Evolutionary conservation across 2,113 vertebrate genomes (phyloP).

Genomic region (Forbesichthys papilliferus): DNA sequence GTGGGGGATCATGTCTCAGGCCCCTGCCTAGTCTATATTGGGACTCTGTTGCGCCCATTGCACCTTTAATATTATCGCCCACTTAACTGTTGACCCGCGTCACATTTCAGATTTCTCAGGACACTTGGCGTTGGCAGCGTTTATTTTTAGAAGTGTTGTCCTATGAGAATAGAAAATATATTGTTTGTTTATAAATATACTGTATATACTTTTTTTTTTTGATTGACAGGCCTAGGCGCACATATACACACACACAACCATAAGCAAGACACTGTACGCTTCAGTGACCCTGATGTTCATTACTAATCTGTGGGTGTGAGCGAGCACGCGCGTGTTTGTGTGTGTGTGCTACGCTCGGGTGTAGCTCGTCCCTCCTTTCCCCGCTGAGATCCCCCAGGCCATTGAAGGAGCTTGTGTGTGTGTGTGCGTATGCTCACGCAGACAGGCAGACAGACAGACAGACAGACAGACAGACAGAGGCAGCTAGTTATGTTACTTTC

Average conservation of each 20-base stretch:
- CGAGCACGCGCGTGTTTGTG: background rate
- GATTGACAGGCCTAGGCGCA: conserved; percentile 1
- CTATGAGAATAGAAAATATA: background rate
- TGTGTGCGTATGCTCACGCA: background rate
- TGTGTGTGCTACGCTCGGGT: no score
- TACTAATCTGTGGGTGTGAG: conserved; percentile 3
- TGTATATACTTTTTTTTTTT: background rate
- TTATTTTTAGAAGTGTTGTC: conserved; percentile 41
- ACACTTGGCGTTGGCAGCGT: conserved; percentile 35
- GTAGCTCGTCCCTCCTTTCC: no score
- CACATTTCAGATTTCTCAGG: conserved; percentile 29
- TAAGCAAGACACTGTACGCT: conserved; percentile 17
- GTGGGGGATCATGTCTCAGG: background rate
- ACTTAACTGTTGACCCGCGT: conserved; percentile 12
- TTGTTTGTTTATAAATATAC: no score
- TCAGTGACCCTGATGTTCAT: conserved; percentile 29
- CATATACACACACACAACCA: no score
- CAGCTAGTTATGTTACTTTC: conserved; percentile 28
- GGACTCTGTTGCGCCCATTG: no score
- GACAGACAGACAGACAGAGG: no score
- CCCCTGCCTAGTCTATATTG: no score
- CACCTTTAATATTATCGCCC: conserved; percentile 6
- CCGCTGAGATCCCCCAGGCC: no score
- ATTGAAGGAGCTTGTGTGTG: no score
- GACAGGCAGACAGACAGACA: no score